Evolutionary conservation across 2,113 vertebrate genomes (phyloP).

Genomic region (Microtus oregoni): DNA sequence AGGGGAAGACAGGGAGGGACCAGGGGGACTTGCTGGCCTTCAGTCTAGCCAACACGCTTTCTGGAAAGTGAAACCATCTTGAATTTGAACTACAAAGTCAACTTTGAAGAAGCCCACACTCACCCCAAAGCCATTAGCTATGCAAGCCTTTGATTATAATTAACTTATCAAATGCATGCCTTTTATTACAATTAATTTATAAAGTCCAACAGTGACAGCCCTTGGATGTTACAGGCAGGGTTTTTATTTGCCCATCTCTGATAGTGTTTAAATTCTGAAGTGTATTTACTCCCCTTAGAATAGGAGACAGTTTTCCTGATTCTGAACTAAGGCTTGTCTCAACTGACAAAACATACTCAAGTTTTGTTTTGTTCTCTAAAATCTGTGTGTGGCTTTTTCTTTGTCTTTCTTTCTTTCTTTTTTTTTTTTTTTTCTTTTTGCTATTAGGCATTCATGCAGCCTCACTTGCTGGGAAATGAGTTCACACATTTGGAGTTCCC

Average conservation of each 20-base stretch:
- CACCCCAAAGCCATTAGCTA: neutral
- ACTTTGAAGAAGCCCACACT: neutral
- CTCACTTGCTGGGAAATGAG: constrained; percentile 97
- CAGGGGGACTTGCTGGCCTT: neutral
- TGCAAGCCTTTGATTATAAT: neutral
- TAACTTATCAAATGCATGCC: neutral
- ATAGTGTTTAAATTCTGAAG: constrained; percentile 29
- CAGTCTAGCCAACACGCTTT: neutral
- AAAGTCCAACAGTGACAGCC: neutral
- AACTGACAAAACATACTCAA: constrained; percentile 44
- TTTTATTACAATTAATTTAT: neutral
- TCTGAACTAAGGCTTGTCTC: constrained; percentile 58
- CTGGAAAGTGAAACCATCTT: neutral
- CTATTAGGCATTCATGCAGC: constrained; percentile 97
- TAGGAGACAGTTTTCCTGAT: constrained; percentile 5
- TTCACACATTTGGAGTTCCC: constrained; percentile 99
- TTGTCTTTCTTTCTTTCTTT: neutral
- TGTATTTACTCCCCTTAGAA: constrained; percentile 4
- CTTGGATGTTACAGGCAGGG: neutral
- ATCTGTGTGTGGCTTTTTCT: constrained; percentile 5
- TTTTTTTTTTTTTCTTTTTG: constrained; percentile 2
- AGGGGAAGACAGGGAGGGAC: neutral
- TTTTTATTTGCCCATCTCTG: constrained; percentile 42
- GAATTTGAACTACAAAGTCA: constrained; percentile 18
- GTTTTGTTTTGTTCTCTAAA: constrained; percentile 61